Conservation (phyloP, 2,113 vertebrate species). For the Platysternon megacephalum region DNA sequence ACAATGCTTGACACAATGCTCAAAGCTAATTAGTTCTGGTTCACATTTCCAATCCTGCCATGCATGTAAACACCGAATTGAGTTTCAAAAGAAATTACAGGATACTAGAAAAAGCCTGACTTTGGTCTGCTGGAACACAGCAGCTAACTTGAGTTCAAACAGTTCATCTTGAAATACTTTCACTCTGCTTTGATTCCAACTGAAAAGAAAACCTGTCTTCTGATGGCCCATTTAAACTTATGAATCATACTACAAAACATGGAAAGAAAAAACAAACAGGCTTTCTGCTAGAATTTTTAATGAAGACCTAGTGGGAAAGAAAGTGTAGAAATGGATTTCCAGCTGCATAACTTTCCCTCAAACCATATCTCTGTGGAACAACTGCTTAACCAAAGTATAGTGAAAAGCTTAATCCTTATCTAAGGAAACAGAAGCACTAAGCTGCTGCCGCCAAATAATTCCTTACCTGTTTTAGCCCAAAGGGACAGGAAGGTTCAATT, state of each 20-base stretch:
- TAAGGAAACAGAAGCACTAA: neutral
- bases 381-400: neutral
- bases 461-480: neutral
- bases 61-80: neutral
- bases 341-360: neutral
- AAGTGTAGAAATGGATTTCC: neutral
- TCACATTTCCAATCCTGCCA: neutral
- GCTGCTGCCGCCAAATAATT: neutral
- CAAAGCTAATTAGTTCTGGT: neutral
- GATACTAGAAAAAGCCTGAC: too few relatives aligned
- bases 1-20: neutral
- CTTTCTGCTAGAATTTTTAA: neutral
- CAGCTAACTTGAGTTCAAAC: neutral
- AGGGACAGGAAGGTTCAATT: neutral
- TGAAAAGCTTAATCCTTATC: neutral
- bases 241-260: neutral
- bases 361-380: neutral
- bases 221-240: neutral
- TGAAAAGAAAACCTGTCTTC: neutral
- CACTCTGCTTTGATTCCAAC: neutral
- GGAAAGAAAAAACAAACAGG: neutral
- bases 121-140: too few relatives aligned
- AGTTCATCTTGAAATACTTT: neutral
- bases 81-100: neutral
- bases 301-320: neutral